Evolutionary conservation across 1,140 invertebrate genomes (phyloP).

Genomic region (Coelopa frigida): DNA sequence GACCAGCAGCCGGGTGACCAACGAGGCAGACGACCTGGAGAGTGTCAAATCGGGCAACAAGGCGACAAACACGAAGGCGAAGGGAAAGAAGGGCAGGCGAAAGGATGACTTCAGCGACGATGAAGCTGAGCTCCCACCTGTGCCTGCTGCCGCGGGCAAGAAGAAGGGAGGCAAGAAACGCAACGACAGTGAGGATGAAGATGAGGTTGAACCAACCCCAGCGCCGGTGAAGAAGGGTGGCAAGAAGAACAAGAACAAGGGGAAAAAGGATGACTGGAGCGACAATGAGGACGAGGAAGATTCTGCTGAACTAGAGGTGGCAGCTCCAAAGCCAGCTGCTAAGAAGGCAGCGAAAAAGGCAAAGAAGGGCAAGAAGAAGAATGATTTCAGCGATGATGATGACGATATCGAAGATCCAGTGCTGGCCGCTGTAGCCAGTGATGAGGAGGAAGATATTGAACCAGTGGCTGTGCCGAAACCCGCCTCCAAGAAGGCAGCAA

Average conservation of each 20-base stretch:
- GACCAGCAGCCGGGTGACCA: conserved; percentile 14
- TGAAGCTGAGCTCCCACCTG: conserved; percentile 10
- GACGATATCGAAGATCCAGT: conserved; percentile 18
- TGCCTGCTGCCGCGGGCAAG: not conserved
- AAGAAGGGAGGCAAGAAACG: conserved; percentile 7
- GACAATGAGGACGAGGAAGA: conserved; percentile 10
- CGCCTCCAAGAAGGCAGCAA: conserved; percentile 25
- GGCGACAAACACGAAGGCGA: conserved; percentile 49
- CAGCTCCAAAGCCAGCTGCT: conserved; percentile 17
- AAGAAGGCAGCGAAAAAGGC: conserved; percentile 27
- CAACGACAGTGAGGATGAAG: conserved; percentile 27
- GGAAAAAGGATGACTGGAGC: conserved; percentile 15
- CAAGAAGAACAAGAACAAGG: conserved; percentile 31
- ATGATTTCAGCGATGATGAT: conserved; percentile 25
- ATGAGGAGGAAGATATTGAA: conserved; percentile 18
- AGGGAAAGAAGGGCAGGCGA: conserved; percentile 35
- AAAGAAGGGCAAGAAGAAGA: conserved; percentile 42
- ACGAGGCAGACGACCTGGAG: conserved; percentile 47
- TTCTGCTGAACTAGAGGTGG: not conserved
- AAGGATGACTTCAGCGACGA: conserved; percentile 40
- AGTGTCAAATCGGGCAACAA: conserved; percentile 46
- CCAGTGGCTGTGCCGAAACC: conserved; percentile 18
- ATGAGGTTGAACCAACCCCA: conserved; percentile 38
- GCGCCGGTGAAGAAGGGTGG: conserved; percentile 32
- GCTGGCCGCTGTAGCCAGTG: conserved; percentile 1